Evolutionary conservation across 2,888 invertebrate species (phyloP).

Genomic region (Pollenia angustigena): DNA sequence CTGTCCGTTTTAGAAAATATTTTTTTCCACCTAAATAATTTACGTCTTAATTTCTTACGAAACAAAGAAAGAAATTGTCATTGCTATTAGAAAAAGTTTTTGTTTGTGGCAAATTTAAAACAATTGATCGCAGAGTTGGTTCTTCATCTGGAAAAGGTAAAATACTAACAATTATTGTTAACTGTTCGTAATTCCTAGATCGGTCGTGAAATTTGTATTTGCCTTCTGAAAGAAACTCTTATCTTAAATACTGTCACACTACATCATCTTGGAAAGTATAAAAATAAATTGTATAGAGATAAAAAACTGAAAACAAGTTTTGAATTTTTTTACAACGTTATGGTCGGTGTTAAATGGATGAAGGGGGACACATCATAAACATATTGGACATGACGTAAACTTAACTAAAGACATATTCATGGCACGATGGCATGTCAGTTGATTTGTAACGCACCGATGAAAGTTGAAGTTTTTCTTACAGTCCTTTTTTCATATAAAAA

Average conservation of each 20-base stretch:
- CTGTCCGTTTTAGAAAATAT: too few species aligned
- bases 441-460: constrained; percentile 67
- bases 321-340: constrained; percentile 12
- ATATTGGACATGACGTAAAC: constrained; percentile 57
- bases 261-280: constrained; percentile 12
- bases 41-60: too few species aligned
- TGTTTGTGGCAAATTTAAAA: too few species aligned
- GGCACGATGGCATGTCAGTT: constrained; percentile 53
- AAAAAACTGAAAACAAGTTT: constrained; percentile 26
- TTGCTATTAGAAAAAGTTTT: too few species aligned
- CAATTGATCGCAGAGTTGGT: too few species aligned
- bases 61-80: too few species aligned
- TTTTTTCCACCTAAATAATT: too few species aligned
- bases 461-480: constrained; percentile 40
- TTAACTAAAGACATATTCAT: constrained; percentile 58
- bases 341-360: constrained; percentile 20
- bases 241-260: constrained; percentile 24
- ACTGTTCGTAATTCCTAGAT: too few species aligned
- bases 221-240: not conserved
- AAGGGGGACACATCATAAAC: constrained; percentile 40
- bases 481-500: constrained; percentile 21
- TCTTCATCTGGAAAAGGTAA: too few species aligned
- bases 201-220: not conserved
- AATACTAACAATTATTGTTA: too few species aligned
- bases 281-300: constrained; percentile 40